Percentiles rank a stretch among this genome's conserved stretches.
phyloP scores from a whole-genome alignment of 1,140 invertebrate genomes.

The Lordiphosa mommai region DNA sequence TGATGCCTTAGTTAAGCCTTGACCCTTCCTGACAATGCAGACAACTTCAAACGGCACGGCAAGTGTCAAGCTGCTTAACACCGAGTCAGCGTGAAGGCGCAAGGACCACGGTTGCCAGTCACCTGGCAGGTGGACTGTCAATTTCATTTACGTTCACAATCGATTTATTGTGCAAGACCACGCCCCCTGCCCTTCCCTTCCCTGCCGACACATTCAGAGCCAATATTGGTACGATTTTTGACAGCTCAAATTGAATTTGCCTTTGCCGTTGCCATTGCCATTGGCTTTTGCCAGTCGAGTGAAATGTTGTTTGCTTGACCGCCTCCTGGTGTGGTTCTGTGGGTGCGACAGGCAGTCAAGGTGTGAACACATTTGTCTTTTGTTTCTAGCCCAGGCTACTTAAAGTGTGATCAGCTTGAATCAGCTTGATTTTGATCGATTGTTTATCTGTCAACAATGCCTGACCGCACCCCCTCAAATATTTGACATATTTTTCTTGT shows the following conservation, averaged over 20 bases:
- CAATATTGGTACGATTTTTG: slow-evolving; percentile 78
- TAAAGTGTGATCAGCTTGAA: too few species aligned
- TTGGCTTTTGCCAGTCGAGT: slow-evolving; percentile 40
- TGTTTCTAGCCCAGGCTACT: too few species aligned
- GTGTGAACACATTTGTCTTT: slow-evolving; percentile 69
- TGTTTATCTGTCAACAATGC: slow-evolving; percentile 39
- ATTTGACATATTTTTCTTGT: slow-evolving; percentile 45
- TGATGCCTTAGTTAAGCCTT: slow-evolving; percentile 51
- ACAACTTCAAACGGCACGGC: slow-evolving; percentile 46
- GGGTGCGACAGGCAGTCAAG: slow-evolving; percentile 39
- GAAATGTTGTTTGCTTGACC: slow-evolving; percentile 70
- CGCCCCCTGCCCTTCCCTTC: too few species aligned
- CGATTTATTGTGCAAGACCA: slow-evolving; percentile 59
- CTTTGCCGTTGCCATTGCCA: slow-evolving; percentile 46
- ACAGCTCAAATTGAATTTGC: slow-evolving; percentile 76
- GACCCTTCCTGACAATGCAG: not conserved
- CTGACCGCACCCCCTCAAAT: slow-evolving; percentile 23
- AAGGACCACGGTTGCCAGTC: slow-evolving; percentile 19
- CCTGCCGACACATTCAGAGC: slow-evolving; percentile 38
- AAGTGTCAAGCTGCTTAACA: slow-evolving; percentile 34
- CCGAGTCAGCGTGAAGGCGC: not conserved
- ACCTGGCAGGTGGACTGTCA: slow-evolving; percentile 69
- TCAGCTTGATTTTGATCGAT: slow-evolving; percentile 77
- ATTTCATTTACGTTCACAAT: slow-evolving; percentile 76
- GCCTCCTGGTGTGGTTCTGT: slow-evolving; percentile 15